Evolutionary conservation across 2,797 vertebrate genomes (phyloP).

Genomic region (Lemur catta): DNA sequence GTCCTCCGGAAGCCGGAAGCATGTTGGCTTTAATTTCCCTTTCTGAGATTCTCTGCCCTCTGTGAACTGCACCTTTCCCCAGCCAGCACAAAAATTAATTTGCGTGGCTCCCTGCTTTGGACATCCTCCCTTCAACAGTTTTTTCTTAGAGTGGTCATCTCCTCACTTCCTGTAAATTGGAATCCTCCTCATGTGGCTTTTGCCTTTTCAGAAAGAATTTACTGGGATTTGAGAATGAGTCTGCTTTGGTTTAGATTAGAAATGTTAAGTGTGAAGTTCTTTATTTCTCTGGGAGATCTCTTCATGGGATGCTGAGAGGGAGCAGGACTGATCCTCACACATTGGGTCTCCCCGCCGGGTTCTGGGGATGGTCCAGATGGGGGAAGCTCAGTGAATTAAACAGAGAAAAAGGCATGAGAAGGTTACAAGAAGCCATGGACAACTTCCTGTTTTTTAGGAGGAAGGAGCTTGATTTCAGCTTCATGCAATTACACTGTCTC

Average conservation of each 20-base stretch:
- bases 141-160: background rate
- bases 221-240: background rate
- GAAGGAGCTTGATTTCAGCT: background rate
- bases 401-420: constrained; percentile 4
- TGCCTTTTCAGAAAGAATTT: constrained; percentile 8
- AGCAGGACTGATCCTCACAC: background rate
- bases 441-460: constrained; percentile 17
- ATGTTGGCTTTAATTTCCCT: constrained; percentile 49
- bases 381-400: constrained; percentile 2
- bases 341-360: background rate
- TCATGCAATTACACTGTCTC: background rate
- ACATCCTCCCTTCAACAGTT: background rate
- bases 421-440: background rate
- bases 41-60: background rate
- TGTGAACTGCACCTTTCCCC: constrained; percentile 2
- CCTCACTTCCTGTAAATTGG: constrained; percentile 4
- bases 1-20: background rate
- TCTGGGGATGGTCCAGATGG: background rate
- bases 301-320: background rate
- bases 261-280: background rate
- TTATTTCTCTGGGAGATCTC: background rate
- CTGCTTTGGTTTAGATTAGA: background rate
- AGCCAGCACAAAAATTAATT: constrained; percentile 14
- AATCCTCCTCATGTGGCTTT: background rate
- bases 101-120: background rate